A percentile compares a stretch with the other conserved stretches of the same genome.
Conservation (phyloP, 2,888 invertebrate species). For the Entomobrya proxima region DNA sequence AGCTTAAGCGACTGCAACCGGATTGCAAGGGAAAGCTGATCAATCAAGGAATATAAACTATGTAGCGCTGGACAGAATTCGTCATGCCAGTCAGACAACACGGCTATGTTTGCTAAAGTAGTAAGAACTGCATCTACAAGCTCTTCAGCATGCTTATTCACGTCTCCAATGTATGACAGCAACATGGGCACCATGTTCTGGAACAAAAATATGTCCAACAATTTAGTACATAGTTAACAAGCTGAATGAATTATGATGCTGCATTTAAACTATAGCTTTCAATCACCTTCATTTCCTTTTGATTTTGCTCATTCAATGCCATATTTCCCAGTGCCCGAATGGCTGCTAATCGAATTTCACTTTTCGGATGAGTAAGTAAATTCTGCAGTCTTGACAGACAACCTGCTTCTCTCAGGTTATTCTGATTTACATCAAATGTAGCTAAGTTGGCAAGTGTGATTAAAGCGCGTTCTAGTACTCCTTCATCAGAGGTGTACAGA, state of each 20-base stretch:
- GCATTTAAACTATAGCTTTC: not conserved
- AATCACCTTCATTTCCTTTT: conserved; percentile 79
- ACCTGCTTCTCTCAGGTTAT: conserved; percentile 79
- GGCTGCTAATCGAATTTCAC: conserved; percentile 78
- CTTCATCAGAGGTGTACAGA: conserved; percentile 78
- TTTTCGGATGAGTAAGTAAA: conserved; percentile 78
- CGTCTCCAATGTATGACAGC: conserved; percentile 77
- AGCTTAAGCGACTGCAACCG: conserved; percentile 80
- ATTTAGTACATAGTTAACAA: too few relatives aligned
- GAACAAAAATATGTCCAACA: conserved; percentile 58
- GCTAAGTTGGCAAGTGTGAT: conserved; percentile 75
- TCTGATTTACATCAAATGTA: conserved; percentile 77
- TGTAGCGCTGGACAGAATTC: conserved; percentile 79
- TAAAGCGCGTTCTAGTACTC: conserved; percentile 79
- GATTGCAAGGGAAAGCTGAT: conserved; percentile 77
- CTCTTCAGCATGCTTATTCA: conserved; percentile 77
- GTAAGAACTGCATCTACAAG: conserved; percentile 79
- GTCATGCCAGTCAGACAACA: conserved; percentile 78
- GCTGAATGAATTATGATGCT: not conserved
- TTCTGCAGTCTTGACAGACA: conserved; percentile 78
- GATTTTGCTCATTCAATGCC: conserved; percentile 79
- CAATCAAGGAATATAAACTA: conserved; percentile 78
- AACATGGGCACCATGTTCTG: conserved; percentile 79
- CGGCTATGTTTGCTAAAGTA: conserved; percentile 80
- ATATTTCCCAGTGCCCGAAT: conserved; percentile 80